These are phyloP conservation scores for Epinotia ramella DNA, from an alignment of 2,888 invertebrate genomes.

Conservation along the genomic window DNA sequence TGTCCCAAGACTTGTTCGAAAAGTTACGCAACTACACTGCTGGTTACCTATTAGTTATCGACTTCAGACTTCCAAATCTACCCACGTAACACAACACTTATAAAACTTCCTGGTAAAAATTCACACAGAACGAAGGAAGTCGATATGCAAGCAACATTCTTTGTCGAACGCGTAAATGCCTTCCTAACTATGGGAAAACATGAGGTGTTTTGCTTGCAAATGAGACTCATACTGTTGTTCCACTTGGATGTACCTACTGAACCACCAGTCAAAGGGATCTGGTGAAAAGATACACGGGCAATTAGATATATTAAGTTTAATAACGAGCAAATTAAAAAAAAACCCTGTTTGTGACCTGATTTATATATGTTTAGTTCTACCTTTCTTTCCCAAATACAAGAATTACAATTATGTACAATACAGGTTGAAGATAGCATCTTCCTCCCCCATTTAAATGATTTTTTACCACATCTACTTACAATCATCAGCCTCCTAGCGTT, in stretches of 20 bases:
- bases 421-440: no score
- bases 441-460: no score
- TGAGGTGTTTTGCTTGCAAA: conserved; percentile 54
- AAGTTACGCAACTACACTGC: no score
- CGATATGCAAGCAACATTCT: conserved; percentile 57
- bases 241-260: conserved; percentile 45
- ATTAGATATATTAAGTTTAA: not conserved
- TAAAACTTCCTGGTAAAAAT: conserved; percentile 44
- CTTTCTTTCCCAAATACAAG: no score
- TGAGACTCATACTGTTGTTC: conserved; percentile 48
- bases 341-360: no score
- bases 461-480: no score
- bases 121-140: conserved; percentile 54
- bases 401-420: no score
- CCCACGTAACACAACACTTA: conserved; percentile 3
- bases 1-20: no score
- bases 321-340: not conserved
- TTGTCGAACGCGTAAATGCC: conserved; percentile 47
- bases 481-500: no score
- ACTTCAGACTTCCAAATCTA: not conserved
- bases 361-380: no score
- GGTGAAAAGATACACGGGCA: not conserved
- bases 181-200: conserved; percentile 61
- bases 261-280: conserved; percentile 47
- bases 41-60: no score